These are phyloP conservation scores for Leucoma salicis DNA, from an alignment of 2,888 invertebrate species.

Conservation along the genomic window DNA sequence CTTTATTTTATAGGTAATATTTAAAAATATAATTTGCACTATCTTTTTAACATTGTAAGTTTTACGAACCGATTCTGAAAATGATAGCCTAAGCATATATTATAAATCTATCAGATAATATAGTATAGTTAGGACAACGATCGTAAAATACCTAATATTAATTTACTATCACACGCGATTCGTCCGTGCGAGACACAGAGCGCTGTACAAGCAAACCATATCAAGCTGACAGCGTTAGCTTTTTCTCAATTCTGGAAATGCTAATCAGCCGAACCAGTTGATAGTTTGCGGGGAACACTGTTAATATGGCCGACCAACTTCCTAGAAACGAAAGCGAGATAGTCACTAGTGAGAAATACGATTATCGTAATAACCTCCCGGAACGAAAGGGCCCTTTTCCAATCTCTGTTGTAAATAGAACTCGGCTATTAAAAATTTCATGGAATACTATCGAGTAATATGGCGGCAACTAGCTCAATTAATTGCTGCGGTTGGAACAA, in stretches of 20 bases:
- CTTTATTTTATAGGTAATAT: no score
- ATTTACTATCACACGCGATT: conserved; percentile 1
- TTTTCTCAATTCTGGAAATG: conserved; percentile 71
- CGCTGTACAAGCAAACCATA: not conserved
- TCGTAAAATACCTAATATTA: no score
- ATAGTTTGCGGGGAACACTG: conserved; percentile 70
- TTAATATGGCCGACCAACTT: conserved; percentile 57
- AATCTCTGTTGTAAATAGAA: conserved; percentile 57
- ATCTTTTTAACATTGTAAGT: no score
- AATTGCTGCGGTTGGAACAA: conserved; percentile 9
- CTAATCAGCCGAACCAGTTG: conserved; percentile 71
- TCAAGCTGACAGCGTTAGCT: conserved; percentile 29
- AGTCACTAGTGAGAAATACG: conserved; percentile 72
- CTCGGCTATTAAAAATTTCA: conserved; percentile 34
- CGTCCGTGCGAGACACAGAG: no score
- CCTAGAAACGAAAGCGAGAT: conserved; percentile 77
- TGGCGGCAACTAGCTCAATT: conserved; percentile 7
- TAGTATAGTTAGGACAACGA: no score
- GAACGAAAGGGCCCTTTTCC: conserved; percentile 63
- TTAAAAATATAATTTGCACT: no score
- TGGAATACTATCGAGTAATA: conserved; percentile 24
- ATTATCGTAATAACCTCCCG: conserved; percentile 78
- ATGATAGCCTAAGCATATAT: no score
- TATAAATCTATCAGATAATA: no score
- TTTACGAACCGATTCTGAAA: no score